Percentiles rank a stretch among this genome's conserved stretches.
These are phyloP conservation scores for Formica exsecta DNA, from an alignment of 1,140 invertebrate genomes.

Conservation along the genomic window DNA sequence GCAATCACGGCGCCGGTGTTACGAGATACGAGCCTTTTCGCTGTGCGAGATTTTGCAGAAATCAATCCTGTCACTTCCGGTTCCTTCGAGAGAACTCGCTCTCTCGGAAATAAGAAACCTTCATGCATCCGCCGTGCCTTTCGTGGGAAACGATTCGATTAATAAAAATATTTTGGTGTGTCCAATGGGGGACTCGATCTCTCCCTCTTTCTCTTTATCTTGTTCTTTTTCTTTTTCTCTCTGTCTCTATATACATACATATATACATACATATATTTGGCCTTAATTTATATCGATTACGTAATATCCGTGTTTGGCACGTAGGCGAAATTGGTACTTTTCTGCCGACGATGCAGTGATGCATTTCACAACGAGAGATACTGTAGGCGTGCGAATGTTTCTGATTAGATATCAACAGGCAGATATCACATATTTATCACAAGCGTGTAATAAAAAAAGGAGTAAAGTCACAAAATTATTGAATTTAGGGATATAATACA, in stretches of 20 bases:
- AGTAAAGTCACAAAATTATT: not conserved
- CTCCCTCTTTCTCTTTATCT: not conserved
- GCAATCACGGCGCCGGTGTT: not conserved
- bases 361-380: slow-evolving; percentile 75
- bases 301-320: slow-evolving; percentile 76
- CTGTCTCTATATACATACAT: too few relatives aligned
- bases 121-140: not conserved
- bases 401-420: not conserved
- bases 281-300: slow-evolving; percentile 78
- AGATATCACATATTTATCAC: not conserved
- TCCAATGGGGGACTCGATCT: not conserved
- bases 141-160: slow-evolving; percentile 60
- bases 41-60: not conserved
- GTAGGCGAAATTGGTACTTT: slow-evolving; percentile 78
- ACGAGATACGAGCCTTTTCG: slow-evolving; percentile 19
- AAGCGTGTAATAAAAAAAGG: slow-evolving; percentile 1
- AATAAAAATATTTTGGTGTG: slow-evolving; percentile 66
- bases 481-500: not conserved
- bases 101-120: not conserved
- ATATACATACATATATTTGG: not conserved
- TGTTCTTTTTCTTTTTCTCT: not conserved
- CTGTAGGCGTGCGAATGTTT: slow-evolving; percentile 50
- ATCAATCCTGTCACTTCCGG: slow-evolving; percentile 55
- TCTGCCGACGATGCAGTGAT: slow-evolving; percentile 59
- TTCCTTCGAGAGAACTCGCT: slow-evolving; percentile 24